Evolutionary conservation across 2,797 vertebrate genomes (phyloP).

Genomic region (Tachyglossus aculeatus): DNA sequence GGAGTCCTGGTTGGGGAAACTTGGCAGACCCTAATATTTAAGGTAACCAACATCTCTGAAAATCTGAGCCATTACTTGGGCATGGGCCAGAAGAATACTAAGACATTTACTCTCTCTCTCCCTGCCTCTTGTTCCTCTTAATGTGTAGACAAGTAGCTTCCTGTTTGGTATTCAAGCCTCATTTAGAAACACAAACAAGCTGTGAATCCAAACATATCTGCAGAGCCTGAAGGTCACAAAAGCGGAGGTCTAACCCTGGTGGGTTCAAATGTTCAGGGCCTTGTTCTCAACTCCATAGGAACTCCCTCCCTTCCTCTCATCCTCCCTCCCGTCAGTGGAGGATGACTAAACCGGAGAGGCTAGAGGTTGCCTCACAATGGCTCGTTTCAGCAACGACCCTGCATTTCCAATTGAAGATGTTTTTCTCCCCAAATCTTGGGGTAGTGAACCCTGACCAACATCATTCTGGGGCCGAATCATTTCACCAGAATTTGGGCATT

Average conservation of each 20-base stretch:
- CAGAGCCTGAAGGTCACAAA: neutral
- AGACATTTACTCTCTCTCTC: too few species aligned
- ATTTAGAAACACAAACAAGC: neutral
- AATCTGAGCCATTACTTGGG: too few species aligned
- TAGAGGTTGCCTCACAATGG: too few species aligned
- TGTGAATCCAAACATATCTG: neutral
- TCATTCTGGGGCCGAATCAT: neutral
- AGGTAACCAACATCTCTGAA: too few species aligned
- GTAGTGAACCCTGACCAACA: slow-evolving; percentile 17
- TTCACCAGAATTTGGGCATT: slow-evolving; percentile 24
- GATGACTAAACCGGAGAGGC: too few species aligned
- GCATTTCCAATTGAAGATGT: slow-evolving; percentile 5
- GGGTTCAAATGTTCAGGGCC: too few species aligned
- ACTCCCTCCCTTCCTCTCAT: neutral
- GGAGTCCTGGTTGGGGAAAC: too few species aligned
- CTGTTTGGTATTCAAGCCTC: slow-evolving; percentile 7
- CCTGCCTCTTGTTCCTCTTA: too few species aligned
- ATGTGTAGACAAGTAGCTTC: too few species aligned
- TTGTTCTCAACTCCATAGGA: neutral
- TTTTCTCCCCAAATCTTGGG: neutral
- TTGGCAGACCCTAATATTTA: too few species aligned
- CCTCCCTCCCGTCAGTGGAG: neutral
- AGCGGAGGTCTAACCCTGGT: neutral
- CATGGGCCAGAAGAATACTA: too few species aligned
- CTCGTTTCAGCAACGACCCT: too few species aligned